Percentiles rank a stretch among this genome's conserved stretches.
Evolutionary conservation across 2,888 invertebrate species (phyloP).

Genomic region (Zhuqinia jingwanae): DNA sequence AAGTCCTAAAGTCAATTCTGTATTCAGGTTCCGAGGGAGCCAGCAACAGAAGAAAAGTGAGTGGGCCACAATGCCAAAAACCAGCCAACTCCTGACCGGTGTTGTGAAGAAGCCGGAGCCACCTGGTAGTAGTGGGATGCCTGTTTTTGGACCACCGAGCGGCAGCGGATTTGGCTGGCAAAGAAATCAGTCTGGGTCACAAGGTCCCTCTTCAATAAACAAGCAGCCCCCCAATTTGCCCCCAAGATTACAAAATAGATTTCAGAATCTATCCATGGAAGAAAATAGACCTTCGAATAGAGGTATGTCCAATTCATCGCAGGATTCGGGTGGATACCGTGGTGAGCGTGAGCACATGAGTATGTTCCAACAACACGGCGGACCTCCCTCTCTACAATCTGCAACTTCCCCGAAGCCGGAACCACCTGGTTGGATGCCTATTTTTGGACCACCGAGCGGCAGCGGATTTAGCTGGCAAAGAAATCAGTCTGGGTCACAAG

Average conservation of each 20-base stretch:
- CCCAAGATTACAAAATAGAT: conserved; percentile 66
- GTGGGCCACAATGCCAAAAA: conserved; percentile 80
- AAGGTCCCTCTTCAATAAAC: conserved; percentile 44
- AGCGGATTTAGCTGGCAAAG: conserved; percentile 8
- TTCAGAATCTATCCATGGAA: conserved; percentile 54
- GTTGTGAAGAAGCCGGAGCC: conserved; percentile 73
- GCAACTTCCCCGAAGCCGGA: conserved; percentile 70
- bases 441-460: conserved; percentile 62
- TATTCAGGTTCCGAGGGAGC: conserved; percentile 43
- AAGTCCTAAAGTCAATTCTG: conserved; percentile 67
- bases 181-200: conserved; percentile 58
- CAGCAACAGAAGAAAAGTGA: conserved; percentile 80
- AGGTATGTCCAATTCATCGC: conserved; percentile 46
- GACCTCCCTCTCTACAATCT: conserved; percentile 51
- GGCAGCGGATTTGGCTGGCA: neutral
- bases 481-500: conserved; percentile 56
- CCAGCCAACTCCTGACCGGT: conserved; percentile 73
- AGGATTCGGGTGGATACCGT: conserved; percentile 38
- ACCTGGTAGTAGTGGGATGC: conserved; percentile 41
- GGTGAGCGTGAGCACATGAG: conserved; percentile 39
- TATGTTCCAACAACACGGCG: conserved; percentile 39
- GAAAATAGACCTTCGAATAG: conserved; percentile 48
- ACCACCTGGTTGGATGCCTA: conserved; percentile 50
- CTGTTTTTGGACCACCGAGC: conserved; percentile 65
- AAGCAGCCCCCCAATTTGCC: conserved; percentile 30